Evolutionary conservation across 2,797 vertebrate species (phyloP), one percentile per base, ranked within the genome.

Genomic region (Spinus pinus): DNA sequence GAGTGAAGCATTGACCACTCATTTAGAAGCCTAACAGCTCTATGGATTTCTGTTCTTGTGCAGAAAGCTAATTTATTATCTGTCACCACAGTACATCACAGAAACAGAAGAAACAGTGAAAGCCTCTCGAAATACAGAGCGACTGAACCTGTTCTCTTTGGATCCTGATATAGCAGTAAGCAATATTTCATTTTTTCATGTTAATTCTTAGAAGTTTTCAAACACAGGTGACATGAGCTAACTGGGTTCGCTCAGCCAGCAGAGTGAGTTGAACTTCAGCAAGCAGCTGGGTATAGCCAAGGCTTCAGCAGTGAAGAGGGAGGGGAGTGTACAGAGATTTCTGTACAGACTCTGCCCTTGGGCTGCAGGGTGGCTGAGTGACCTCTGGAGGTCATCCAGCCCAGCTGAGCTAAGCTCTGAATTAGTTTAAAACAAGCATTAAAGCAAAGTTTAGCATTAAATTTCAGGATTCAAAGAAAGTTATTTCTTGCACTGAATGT

Each of bases 31-130:
- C 90, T 84, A 28, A 46, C 30, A 33, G 14, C 24, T 91, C 16
- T 57, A 30, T 64, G 50, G 35, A 66, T 79, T 82, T 67, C 46
- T 83, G 33, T 79, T 70, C 33, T 25, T 53, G 61, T 66, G 15
- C 70, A 74, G 61, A 86, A 73, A 64, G 57, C 66, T 97, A 87
- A 97, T 71, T 60, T 70, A 2, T 69, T 91, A 6, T 95, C 73
- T 97, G 70, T 97, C 94, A 86, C 93, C 53, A 31, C 91, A 99
- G 99, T 99, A 99, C 91, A 98, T 99, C 96, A 98, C 98, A 39
- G 99, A 99, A 98, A 99, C 99, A 20, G 99, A 99, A 95, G 99
- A 99, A 83, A 97, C 97, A 9, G 98, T 99, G 77, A 98, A 98
- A 95, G 97, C 97, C 28, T 98, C 98, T 75, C 98, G 99, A 94